Base-by-base conservation (phyloP, 2,888 invertebrate species). In the Macrosiphum euphorbiae region DNA sequence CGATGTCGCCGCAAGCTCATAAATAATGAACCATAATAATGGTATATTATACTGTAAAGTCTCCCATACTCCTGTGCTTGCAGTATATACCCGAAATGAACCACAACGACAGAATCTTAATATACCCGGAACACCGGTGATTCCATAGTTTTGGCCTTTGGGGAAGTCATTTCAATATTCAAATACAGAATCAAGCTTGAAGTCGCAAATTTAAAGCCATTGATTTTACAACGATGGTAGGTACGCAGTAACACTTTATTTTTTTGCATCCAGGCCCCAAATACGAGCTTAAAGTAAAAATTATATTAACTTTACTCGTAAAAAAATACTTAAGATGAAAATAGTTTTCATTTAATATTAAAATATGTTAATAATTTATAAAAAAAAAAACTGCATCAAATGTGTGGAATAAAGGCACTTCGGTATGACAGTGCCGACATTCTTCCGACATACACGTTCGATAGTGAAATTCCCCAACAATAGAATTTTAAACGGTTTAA, bases 301-400 rank as follows among this genome's bases (percentile, higher is more conserved):
- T 35, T 20, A 24, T 78, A 78, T 24, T 8, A 35, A 20, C 78
- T 78, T 78, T 35, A 35, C 78, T 78, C 8, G 8, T 35, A 78
- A 78, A 78, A 78, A 35, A 78, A 78, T 11, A 78, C 35, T 35
- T 35, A 78, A 20, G 8, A 35, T 20, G 35, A 78, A 78, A 78
- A 78, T 78, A 78, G 35, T 78, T 78, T 78, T 78, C 78, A 78
- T 78, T 78, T 35, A 78, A 78, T 78, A 35, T 78, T 78, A 78
- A 78, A 78, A 78, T 35, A 78, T 78, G 67, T 78, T 16, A 78
- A 78, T 78, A 35, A 24, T 78, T 35, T 20, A 78, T 35, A 78
- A 35, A 35, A 20, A 35, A 16, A 13, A 67, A 78, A 78, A 35
- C 35, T 35, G 35, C 78, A 78, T 20, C 78, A 78, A 78, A 78